These are phyloP conservation scores for Frieseomelitta varia DNA, from an alignment of 1,140 invertebrate species.

Conservation along the genomic window DNA sequence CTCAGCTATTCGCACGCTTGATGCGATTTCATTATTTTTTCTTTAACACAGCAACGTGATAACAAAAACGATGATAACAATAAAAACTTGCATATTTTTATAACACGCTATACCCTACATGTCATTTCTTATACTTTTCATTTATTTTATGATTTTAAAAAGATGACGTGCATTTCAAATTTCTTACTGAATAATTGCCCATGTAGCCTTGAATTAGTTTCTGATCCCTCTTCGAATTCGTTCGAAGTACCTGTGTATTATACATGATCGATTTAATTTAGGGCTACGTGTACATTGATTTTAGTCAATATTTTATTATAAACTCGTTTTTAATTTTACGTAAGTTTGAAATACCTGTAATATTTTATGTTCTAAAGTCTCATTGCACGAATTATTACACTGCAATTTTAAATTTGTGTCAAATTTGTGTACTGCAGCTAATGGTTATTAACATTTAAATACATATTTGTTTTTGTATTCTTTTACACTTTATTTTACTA, in stretches of 20 bases:
- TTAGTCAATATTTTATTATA: conserved; percentile 22
- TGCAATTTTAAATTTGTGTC: not conserved
- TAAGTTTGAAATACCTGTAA: not conserved
- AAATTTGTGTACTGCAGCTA: not conserved
- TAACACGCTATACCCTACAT: not conserved
- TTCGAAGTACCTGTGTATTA: not conserved
- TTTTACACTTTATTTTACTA: not conserved
- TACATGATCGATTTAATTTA: not conserved
- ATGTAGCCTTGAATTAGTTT: conserved; percentile 1
- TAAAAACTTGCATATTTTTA: not conserved
- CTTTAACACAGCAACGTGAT: not conserved
- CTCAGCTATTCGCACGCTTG: not conserved
- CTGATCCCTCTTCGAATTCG: not conserved
- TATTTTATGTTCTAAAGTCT: not conserved
- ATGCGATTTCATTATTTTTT: not conserved
- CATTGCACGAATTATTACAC: not conserved
- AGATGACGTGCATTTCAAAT: not conserved
- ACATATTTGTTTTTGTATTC: not conserved
- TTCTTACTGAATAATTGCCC: not conserved
- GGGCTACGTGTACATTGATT: conserved; percentile 13
- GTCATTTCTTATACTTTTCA: not conserved
- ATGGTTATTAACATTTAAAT: not conserved
- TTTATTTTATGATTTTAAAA: not conserved
- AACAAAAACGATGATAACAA: not conserved
- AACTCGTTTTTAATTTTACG: not conserved